Conservation (phyloP, 2,113 vertebrate species). For the Lamprologus sp. region DNA sequence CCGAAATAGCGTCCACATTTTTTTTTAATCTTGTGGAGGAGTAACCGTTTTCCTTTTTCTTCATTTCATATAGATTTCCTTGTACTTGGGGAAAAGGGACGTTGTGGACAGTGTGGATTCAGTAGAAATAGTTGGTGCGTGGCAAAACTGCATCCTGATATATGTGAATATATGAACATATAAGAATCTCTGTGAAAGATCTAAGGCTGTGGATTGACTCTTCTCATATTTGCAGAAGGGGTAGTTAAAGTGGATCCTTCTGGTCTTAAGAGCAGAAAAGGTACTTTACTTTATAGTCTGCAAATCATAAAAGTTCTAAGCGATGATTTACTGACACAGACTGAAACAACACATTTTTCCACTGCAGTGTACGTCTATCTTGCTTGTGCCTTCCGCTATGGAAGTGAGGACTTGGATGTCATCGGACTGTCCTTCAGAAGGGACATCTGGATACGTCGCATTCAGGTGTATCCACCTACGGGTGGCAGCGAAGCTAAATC, state of each 20-base stretch:
- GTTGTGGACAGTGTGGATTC: constrained; percentile 78
- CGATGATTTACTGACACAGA: background rate
- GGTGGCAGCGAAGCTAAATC: constrained; percentile 55
- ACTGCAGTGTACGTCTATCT: constrained; percentile 77
- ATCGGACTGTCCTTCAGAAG: constrained; percentile 84
- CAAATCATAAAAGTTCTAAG: background rate
- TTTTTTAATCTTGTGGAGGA: constrained; percentile 5
- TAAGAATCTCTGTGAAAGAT: background rate
- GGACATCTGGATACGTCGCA: constrained; percentile 78
- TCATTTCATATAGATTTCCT: constrained; percentile 69
- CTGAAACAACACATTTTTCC: background rate
- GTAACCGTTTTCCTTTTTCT: background rate
- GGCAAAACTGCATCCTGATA: background rate
- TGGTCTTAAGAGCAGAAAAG: constrained; percentile 79
- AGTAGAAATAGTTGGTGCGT: constrained; percentile 81
- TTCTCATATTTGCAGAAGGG: constrained; percentile 70
- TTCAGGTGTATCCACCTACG: constrained; percentile 75
- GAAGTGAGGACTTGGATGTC: constrained; percentile 84
- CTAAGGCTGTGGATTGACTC: background rate
- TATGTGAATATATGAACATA: background rate
- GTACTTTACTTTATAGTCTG: constrained; percentile 52
- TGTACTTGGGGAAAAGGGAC: constrained; percentile 85
- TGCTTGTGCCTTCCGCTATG: constrained; percentile 85
- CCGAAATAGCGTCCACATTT: constrained; percentile 28
- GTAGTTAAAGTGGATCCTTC: constrained; percentile 80